phyloP scores from a whole-genome alignment of 2,113 vertebrate genomes.

The Saccopteryx leptura region DNA sequence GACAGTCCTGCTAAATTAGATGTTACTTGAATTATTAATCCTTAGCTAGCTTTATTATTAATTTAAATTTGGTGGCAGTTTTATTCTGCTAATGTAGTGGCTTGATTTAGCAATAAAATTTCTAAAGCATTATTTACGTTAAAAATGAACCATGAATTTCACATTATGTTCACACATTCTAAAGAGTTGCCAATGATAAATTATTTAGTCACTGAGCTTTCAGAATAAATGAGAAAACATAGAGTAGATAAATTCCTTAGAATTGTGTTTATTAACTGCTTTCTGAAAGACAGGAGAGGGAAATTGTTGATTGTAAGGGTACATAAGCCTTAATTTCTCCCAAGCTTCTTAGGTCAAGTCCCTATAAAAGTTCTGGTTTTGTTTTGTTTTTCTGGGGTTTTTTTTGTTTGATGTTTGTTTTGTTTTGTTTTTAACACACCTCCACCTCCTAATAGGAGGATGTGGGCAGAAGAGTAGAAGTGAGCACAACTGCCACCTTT shows the following conservation, averaged over 20 bases:
- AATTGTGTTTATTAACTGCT: neutral
- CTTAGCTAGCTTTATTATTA: neutral
- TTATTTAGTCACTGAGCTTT: neutral
- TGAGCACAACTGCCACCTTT: neutral
- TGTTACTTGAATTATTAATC: neutral
- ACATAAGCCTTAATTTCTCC: neutral
- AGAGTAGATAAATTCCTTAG: neutral
- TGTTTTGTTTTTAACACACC: neutral
- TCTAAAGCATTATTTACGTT: neutral
- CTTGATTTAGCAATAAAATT: neutral
- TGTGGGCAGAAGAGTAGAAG: neutral
- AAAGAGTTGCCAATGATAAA: neutral
- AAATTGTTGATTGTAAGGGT: neutral
- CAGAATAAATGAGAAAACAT: neutral
- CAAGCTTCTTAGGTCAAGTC: neutral
- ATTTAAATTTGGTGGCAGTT: neutral
- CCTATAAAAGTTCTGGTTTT: neutral
- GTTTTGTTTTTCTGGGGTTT: neutral
- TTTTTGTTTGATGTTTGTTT: neutral
- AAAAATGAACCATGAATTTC: neutral
- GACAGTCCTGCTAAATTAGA: neutral
- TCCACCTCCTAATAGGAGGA: neutral
- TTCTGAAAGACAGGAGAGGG: neutral
- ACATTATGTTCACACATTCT: neutral
- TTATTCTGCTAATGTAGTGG: neutral